Evolutionary conservation across 1,140 invertebrate genomes (phyloP).

Genomic region (Drosophila arawakana): DNA sequence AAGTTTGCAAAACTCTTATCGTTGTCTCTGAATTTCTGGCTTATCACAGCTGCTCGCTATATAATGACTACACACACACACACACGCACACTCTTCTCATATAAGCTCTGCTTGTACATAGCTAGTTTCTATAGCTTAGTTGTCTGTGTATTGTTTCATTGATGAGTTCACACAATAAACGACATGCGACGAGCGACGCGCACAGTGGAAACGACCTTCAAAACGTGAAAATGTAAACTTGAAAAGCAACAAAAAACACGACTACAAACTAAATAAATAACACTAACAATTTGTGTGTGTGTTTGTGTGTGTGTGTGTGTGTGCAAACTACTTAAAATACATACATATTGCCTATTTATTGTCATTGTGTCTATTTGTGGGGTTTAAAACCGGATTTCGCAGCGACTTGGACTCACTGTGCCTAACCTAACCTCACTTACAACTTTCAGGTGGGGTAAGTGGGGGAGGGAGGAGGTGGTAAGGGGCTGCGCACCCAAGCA

Average conservation of each 20-base stretch:
- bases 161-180: slow-evolving; percentile 50
- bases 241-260: slow-evolving; percentile 24
- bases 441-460: slow-evolving; percentile 10
- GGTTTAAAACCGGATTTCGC: slow-evolving; percentile 49
- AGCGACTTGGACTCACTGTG: slow-evolving; percentile 6
- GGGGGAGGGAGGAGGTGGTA: neutral
- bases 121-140: slow-evolving; percentile 17
- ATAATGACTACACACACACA: neutral
- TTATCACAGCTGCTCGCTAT: neutral
- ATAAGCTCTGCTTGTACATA: neutral
- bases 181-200: slow-evolving; percentile 30
- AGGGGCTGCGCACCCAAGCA: slow-evolving; percentile 23
- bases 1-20: neutral
- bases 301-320: slow-evolving; percentile 29
- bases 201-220: slow-evolving; percentile 60
- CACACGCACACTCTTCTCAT: neutral
- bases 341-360: slow-evolving; percentile 51
- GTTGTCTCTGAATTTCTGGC: neutral
- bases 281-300: slow-evolving; percentile 44
- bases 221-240: slow-evolving; percentile 58
- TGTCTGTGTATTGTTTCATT: slow-evolving; percentile 55
- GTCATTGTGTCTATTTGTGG: slow-evolving; percentile 51
- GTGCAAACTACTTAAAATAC: slow-evolving; percentile 49
- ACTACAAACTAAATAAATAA: slow-evolving; percentile 35
- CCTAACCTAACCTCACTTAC: slow-evolving; percentile 13